Percentiles rank a stretch among this genome's conserved stretches.
These are phyloP conservation scores for Macroramphosus scolopax DNA, from an alignment of 2,797 vertebrate genomes.

Conservation along the genomic window DNA sequence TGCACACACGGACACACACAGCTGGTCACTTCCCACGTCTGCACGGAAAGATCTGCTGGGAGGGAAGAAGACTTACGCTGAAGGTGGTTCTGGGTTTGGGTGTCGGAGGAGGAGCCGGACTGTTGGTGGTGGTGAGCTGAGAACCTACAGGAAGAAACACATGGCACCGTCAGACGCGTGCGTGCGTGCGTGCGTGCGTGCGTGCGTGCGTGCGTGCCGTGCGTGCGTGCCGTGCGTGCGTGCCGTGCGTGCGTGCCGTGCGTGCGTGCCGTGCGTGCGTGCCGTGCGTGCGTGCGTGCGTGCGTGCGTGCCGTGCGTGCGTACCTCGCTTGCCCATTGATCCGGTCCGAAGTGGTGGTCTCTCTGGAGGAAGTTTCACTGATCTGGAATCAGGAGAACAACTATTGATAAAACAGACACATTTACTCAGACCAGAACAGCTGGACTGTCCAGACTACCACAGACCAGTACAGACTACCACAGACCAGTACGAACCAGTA, in stretches of 20 bases:
- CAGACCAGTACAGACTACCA: not conserved
- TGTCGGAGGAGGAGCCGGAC: constrained; percentile 80
- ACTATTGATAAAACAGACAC: not conserved
- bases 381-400: constrained; percentile 64
- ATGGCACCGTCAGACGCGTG: not conserved
- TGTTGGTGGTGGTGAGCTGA: constrained; percentile 42
- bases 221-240: constrained; percentile 1
- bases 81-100: constrained; percentile 86
- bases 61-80: constrained; percentile 81
- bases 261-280: not conserved
- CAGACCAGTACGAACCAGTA: not conserved
- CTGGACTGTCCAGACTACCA: not conserved
- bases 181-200: constrained; percentile 2
- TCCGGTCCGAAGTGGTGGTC: constrained; percentile 69
- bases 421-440: not conserved
- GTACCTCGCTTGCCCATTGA: constrained; percentile 73
- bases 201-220: too few relatives aligned
- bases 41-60: too few relatives aligned
- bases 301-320: too few relatives aligned
- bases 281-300: not conserved
- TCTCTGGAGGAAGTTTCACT: constrained; percentile 71
- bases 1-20: constrained; percentile 38
- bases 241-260: not conserved
- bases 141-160: constrained; percentile 35
- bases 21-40: too few relatives aligned